phyloP scores from a whole-genome alignment of 1,140 invertebrate genomes.

The Hormaphis cornu region DNA sequence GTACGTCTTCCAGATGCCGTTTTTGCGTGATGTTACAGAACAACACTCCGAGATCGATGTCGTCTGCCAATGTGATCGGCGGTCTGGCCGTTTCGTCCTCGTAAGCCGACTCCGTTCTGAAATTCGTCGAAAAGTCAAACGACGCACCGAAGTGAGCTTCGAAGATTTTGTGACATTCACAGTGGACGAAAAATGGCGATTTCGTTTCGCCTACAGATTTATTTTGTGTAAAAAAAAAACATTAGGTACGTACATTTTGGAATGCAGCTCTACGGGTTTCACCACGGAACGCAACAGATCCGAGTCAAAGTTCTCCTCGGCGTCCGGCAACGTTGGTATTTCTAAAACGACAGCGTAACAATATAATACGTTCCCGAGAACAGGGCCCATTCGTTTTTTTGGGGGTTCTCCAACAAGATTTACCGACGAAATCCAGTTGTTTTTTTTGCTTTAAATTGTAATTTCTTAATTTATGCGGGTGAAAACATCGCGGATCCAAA shows the following conservation, averaged over 20 bases:
- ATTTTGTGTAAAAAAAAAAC: no score
- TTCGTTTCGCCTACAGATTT: no score
- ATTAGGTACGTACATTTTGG: not conserved
- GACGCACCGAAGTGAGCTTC: no score
- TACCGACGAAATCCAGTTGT: no score
- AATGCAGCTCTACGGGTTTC: not conserved
- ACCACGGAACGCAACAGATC: not conserved
- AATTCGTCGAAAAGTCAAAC: no score
- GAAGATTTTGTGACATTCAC: no score
- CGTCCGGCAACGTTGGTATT: not conserved
- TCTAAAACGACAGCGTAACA: not conserved
- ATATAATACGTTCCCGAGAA: not conserved
- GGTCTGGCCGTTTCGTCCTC: not conserved
- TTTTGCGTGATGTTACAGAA: not conserved
- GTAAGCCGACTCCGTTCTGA: not conserved
- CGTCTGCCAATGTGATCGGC: not conserved
- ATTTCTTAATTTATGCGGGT: no score
- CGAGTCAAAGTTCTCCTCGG: not conserved
- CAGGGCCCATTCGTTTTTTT: no score
- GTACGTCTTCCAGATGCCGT: slow-evolving; percentile 13
- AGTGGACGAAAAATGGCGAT: not conserved
- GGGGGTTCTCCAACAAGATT: no score
- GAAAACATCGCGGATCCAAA: no score
- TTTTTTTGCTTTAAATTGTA: no score
- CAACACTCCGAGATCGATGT: not conserved